phyloP scores from a whole-genome alignment of 2,113 vertebrate species.

The Pipra filicauda region DNA sequence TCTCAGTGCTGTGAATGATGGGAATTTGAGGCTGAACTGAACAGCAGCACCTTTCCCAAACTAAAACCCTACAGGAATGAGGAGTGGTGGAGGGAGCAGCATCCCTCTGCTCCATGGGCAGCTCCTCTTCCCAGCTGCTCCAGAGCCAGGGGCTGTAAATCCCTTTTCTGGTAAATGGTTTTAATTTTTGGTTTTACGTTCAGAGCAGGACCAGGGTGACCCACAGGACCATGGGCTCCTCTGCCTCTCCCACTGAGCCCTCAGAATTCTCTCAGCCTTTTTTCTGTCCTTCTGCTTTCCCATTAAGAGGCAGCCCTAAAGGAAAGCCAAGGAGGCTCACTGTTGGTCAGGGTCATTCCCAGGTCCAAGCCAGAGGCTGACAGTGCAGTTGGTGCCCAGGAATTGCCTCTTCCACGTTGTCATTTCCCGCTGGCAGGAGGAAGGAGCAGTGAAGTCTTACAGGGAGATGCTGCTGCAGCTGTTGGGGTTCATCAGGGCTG shows the following conservation, averaged over 20 bases:
- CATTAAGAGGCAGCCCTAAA: neutral
- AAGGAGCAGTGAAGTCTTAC: neutral
- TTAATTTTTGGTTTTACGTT: conserved; percentile 24
- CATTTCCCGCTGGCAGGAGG: neutral
- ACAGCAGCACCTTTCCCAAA: neutral
- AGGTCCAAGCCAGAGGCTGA: neutral
- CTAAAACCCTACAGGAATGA: neutral
- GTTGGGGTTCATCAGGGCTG: neutral
- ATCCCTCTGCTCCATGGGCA: neutral
- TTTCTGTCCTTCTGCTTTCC: neutral
- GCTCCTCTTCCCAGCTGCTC: neutral
- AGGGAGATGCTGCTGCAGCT: neutral
- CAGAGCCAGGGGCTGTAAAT: neutral
- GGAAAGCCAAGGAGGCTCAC: neutral
- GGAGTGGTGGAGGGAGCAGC: neutral
- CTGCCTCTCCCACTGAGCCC: neutral
- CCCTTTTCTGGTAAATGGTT: conserved; percentile 14
- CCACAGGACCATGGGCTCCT: neutral
- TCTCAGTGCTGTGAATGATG: rapidly evolving
- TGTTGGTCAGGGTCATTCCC: neutral
- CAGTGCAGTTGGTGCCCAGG: neutral
- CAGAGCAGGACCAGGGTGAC: neutral
- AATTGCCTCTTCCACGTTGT: neutral
- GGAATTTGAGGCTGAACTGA: neutral
- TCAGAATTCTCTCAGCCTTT: neutral